Conservation (phyloP, 2,113 vertebrate genomes). For the Malurus elegans region DNA sequence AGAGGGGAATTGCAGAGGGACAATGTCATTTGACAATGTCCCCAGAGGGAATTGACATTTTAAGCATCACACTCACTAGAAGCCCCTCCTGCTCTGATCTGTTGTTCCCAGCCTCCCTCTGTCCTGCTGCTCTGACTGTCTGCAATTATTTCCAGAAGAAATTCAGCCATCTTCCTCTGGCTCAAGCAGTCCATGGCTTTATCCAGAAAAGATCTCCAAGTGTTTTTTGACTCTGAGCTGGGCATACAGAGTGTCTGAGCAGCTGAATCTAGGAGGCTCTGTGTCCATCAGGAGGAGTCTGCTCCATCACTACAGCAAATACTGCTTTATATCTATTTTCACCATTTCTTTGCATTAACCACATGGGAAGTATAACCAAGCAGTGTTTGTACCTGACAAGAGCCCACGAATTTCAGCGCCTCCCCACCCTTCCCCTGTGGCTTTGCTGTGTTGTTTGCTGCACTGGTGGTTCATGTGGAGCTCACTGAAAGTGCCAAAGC, state of each 20-base stretch:
- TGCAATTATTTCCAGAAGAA: neutral
- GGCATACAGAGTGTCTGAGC: neutral
- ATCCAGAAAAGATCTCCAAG: neutral
- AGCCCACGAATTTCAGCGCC: neutral
- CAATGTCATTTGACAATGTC: too few species aligned
- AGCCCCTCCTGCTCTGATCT: neutral
- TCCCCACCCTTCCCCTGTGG: neutral
- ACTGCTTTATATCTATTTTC: neutral
- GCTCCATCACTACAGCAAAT: neutral
- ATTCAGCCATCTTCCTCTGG: neutral
- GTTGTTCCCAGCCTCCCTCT: neutral
- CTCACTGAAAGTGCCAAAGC: neutral
- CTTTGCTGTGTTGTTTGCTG: neutral
- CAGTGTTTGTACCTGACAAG: neutral
- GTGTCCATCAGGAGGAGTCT: neutral
- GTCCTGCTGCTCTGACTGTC: neutral
- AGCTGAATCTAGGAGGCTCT: neutral
- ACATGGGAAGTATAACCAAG: neutral
- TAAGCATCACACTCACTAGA: neutral
- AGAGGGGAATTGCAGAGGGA: neutral
- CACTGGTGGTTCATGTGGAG: neutral
- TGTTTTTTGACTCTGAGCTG: neutral
- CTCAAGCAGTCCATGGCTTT: rapidly evolving
- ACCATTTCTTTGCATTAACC: neutral
- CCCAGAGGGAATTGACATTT: neutral